phyloP scores from a whole-genome alignment of 2,888 invertebrate genomes.

The Hydropsyche betteni region DNA sequence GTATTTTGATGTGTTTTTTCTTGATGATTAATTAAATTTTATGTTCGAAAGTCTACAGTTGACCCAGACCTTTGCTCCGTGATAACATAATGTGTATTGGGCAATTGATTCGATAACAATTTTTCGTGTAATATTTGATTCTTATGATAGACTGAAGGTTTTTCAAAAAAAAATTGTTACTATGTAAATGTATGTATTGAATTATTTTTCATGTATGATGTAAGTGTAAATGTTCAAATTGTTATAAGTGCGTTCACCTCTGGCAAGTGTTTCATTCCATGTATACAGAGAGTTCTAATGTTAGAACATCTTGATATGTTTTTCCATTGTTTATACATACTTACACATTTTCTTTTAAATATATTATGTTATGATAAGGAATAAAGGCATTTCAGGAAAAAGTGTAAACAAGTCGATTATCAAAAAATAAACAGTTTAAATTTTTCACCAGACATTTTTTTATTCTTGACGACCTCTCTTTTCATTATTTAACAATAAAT shows the following conservation, averaged over 20 bases:
- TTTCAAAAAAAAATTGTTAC: too few species aligned
- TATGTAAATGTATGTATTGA: too few species aligned
- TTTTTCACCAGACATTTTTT: conserved; percentile 52
- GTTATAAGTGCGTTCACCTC: too few species aligned
- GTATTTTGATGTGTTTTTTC: background rate
- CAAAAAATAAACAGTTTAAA: conserved; percentile 42
- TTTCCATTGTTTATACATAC: background rate
- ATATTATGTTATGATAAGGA: background rate
- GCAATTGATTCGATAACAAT: background rate
- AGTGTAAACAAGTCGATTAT: background rate
- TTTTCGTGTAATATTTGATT: too few species aligned
- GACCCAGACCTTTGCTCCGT: background rate
- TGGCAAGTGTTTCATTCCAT: too few species aligned
- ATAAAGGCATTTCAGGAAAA: background rate
- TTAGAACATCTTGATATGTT: too few species aligned
- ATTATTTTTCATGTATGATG: too few species aligned
- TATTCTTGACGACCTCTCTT: conserved; percentile 51
- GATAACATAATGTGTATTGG: background rate
- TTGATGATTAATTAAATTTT: background rate
- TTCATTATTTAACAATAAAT: conserved; percentile 52
- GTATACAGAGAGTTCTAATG: too few species aligned
- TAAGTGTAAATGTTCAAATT: too few species aligned
- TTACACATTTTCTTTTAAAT: background rate
- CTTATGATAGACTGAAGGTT: too few species aligned
- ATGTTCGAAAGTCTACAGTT: background rate